These are phyloP conservation scores for Thomomys bottae DNA, from an alignment of 2,113 vertebrate genomes.

Conservation along the genomic window DNA sequence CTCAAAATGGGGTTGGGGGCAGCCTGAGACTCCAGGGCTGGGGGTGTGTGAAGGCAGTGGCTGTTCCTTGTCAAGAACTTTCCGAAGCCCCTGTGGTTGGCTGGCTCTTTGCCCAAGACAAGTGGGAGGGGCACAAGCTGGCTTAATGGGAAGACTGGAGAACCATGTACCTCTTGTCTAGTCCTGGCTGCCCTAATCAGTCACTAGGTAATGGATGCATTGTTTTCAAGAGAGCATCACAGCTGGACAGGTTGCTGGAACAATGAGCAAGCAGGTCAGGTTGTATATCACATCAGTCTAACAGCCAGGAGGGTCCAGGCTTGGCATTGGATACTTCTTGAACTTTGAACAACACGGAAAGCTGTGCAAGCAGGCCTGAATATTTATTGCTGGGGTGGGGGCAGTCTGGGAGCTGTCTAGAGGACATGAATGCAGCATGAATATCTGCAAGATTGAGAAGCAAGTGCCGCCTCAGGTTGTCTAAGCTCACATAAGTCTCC, in stretches of 20 bases:
- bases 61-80: background rate
- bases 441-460: background rate
- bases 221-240: background rate
- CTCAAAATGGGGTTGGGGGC: background rate
- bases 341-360: background rate
- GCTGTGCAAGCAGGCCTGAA: background rate
- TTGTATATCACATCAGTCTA: background rate
- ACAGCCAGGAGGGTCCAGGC: background rate
- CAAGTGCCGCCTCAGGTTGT: background rate
- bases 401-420: background rate
- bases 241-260: background rate
- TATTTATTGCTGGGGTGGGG: background rate
- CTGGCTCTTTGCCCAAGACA: conserved; percentile 50
- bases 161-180: conserved; percentile 27
- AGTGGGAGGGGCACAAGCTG: background rate
- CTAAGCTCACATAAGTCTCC: too few species aligned
- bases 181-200: background rate
- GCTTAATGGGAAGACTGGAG: conserved; percentile 42
- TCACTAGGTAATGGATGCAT: conserved; percentile 58
- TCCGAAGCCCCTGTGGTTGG: background rate
- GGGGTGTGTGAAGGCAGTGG: too few species aligned
- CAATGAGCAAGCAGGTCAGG: too few species aligned
- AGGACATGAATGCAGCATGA: background rate
- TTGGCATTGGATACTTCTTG: background rate
- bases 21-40: background rate